Conservation (phyloP, 2,888 invertebrate species). For the Agonopterix heracliana region DNA sequence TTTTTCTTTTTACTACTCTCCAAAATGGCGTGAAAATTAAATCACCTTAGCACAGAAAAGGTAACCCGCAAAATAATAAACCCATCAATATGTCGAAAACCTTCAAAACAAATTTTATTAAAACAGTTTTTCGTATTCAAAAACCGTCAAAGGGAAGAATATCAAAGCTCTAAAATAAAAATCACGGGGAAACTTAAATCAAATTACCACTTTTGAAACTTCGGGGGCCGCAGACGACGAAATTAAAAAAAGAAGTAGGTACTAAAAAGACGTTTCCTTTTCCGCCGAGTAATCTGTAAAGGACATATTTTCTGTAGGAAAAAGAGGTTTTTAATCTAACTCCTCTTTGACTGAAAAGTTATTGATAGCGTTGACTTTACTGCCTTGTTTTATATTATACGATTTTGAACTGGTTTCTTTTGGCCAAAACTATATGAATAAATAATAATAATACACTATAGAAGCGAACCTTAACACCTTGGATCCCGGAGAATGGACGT, state of each 20-base stretch:
- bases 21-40: too few species aligned
- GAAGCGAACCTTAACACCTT: too few species aligned
- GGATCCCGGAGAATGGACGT: too few species aligned
- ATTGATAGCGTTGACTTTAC: slow-evolving; percentile 24
- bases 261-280: slow-evolving; percentile 21
- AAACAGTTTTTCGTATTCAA: too few species aligned
- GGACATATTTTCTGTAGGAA: slow-evolving; percentile 38
- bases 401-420: too few species aligned
- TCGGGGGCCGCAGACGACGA: slow-evolving; percentile 5
- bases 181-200: slow-evolving; percentile 6
- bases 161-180: not conserved
- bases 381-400: not conserved
- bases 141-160: not conserved
- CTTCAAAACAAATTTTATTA: too few species aligned
- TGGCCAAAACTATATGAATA: too few species aligned
- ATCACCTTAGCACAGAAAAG: too few species aligned
- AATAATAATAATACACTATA: too few species aligned
- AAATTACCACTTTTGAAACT: slow-evolving; percentile 22
- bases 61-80: too few species aligned
- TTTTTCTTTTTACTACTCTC: too few species aligned
- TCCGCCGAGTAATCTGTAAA: slow-evolving; percentile 28
- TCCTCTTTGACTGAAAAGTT: slow-evolving; percentile 31
- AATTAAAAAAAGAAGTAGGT: slow-evolving; percentile 10
- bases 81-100: too few species aligned
- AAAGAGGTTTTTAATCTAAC: slow-evolving; percentile 40